Evolutionary conservation across 2,888 invertebrate genomes (phyloP), one percentile per base, ranked within the genome.

Genomic region (Drosophila merina): DNA sequence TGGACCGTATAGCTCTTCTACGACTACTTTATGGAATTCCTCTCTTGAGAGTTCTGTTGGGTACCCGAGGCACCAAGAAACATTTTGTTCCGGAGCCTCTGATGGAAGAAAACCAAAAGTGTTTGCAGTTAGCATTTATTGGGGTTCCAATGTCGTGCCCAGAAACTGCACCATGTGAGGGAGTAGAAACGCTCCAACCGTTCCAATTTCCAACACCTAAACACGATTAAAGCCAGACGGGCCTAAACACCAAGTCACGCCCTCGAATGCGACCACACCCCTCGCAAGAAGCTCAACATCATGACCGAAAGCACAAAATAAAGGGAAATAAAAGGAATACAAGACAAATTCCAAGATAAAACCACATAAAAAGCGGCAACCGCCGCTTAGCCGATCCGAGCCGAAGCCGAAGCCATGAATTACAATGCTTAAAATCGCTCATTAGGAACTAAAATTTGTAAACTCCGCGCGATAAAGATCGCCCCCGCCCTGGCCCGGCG

Each of bases 391-490:
- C 5, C 28, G 28, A 6, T 0, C 14, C 14, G 14, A 14, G 5
- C 28, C 28, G 20, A 20, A 28, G 28, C 28, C 64, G 33, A 49
- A 75, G 76, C 73, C 80, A 78, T 72, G 77, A 77, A 81, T 70
- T 72, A 81, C 82, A 81, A 84, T 86, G 80, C 82, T 80, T 77
- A 86, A 86, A 85, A 72, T 85, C 85, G 82, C 82, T 85, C 84
- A 85, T 85, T 85, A 85, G 82, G 87, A 78, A 80, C 85, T 71
- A 80, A 63, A 86, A 85, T 86, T 85, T 84, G 84, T 86, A 86
- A 85, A 86, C 84, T 86, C 75, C 66, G 79, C 55, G 78, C 72
- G 84, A 85, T 85, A 84, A 82, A 78, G 85, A 84, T 85, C 86
- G 44, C 67, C 77, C 60, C 38, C 50, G 26, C 12, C 60, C 31